Evolutionary conservation across 1,140 invertebrate genomes (phyloP), one percentile per base, ranked within the genome.

Genomic region (Papilio glaucus): DNA sequence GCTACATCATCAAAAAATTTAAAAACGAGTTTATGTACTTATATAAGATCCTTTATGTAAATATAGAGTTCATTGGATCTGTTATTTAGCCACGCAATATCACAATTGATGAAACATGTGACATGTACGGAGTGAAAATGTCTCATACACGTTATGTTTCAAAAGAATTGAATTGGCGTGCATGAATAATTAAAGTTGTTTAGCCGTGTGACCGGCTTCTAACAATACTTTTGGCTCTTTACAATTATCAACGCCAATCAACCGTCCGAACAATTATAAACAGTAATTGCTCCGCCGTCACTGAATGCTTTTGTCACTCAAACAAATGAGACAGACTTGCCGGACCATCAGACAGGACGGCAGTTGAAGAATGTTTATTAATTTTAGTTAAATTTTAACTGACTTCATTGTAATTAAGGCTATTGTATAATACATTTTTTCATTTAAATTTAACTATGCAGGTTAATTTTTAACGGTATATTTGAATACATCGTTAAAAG

Each of bases 181-280:
- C 63, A 13, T 69, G 67, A 69, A 69, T 69, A 53, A 49, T 53
- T 69, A 49, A 33, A 7, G 15, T 33, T 49, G 18, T 69, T 49
- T 33, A 37, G 42, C 18, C 42, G 13, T 65, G 62, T 26, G 42
- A 68, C 63, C n/a, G 42, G 63, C 63, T 15, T 15, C 24, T 33
- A 49, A 69, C 42, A 69, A 69, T 49, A 69, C 42, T 69, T 69
- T 69, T 69, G 67, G 18, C 65, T 45, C 13, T 62, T 37, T 53
- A 15, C 1, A 69, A 69, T 69, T 69, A 69, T 69, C 15, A 24
- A 69, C 67, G 41, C 67, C 67, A 69, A 69, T 69, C 67, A 69
- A 24, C 41, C 42, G 67, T 69, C 41, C 45, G 37, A 26, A 42
- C 67, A 69, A 69, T 69, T 69, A 69, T 33, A 49, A 69, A 69